Evolutionary conservation across 2,888 invertebrate species (phyloP), one percentile per base, ranked within the genome.

Genomic region (Dasysyrphus tricinctus): DNA sequence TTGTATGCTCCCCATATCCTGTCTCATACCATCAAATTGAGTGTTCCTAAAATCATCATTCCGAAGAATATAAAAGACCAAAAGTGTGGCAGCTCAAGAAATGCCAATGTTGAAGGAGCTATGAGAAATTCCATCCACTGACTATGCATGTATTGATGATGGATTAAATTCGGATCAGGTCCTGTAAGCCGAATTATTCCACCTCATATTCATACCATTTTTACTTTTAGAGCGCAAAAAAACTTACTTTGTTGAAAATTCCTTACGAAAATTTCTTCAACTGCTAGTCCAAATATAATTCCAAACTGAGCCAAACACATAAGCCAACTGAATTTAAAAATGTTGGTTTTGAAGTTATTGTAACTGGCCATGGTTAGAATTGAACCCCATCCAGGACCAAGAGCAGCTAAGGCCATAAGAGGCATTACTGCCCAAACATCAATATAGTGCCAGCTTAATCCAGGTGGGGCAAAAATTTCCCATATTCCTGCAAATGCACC

Each of bases 351-450:
- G 90, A 96, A 96, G 84, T 94, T 93, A 90, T 97, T 97, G 91
- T 95, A 97, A 91, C 97, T 97, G 39, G 97, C 96, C 94, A 97
- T 95, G 88, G 96, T 95, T 77, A 97, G 94, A 51, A 97, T 94
- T 5, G 96, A 95, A 39, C 97, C 97, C 95, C 96, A 97, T 0
- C 97, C 97, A 0, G 96, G 95, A 0, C 98, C 98, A 34, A 98
- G 95, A 0, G 97, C 97, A 90, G 96, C 97, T 91, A 97, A 69
- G 0, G 89, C 89, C 69, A 89, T 74, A 0, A 90, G 14, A 0
- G 90, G 88, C 19, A 90, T 83, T 6, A 70, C 70, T 0, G 72
- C 5, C 74, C 72, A 80, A n/a, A 16, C 16, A 29, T 81, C 70
- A 5, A 37, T n/a, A n/a, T 16, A 69, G 5, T 0, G 4, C 0